Evolutionary conservation across 2,888 invertebrate genomes (phyloP).

Genomic region (Stenodera caucasica): DNA sequence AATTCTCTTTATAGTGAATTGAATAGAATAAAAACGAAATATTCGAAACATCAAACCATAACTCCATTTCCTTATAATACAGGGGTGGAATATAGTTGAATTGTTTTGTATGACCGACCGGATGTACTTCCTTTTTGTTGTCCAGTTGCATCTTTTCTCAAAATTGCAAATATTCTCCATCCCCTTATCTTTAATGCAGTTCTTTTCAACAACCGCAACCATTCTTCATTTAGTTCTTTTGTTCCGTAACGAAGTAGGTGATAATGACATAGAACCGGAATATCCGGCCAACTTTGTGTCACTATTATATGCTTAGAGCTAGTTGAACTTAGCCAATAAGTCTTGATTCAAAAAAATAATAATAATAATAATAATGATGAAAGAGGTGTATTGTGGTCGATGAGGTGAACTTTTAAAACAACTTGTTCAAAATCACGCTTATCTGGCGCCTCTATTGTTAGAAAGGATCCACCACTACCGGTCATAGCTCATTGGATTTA

Average conservation of each 20-base stretch:
- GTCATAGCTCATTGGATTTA: constrained; percentile 23
- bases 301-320: constrained; percentile 48
- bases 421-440: constrained; percentile 49
- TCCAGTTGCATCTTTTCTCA: constrained; percentile 10
- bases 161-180: constrained; percentile 15
- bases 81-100: not conserved
- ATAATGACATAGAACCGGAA: constrained; percentile 54
- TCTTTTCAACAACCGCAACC: constrained; percentile 47
- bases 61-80: constrained; percentile 43
- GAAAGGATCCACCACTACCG: not conserved
- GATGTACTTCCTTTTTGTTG: constrained; percentile 42
- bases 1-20: not conserved
- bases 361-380: constrained; percentile 50
- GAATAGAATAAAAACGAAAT: constrained; percentile 46
- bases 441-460: constrained; percentile 47
- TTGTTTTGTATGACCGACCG: constrained; percentile 9
- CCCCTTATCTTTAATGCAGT: constrained; percentile 49
- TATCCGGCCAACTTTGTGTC: constrained; percentile 53
- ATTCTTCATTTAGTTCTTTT: constrained; percentile 51
- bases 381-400: constrained; percentile 51
- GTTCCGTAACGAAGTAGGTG: constrained; percentile 52
- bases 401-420: constrained; percentile 47
- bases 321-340: constrained; percentile 31
- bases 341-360: constrained; percentile 49
- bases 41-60: constrained; percentile 48